These are phyloP conservation scores for Tetragnatha versicolor DNA, from an alignment of 1,140 invertebrate genomes.

Conservation along the genomic window DNA sequence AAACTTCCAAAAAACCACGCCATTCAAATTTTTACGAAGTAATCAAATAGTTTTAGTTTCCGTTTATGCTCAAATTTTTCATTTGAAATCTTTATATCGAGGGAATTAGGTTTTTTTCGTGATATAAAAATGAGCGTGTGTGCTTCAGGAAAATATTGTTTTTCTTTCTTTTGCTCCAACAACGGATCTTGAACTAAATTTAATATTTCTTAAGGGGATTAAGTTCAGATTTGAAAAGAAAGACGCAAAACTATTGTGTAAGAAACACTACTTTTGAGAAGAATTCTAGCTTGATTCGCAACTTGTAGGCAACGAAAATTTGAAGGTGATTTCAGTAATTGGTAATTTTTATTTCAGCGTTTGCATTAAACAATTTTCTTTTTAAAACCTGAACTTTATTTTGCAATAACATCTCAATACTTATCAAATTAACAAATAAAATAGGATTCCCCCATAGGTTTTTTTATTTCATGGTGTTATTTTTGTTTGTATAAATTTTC, in stretches of 20 bases:
- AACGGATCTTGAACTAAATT: conserved; percentile 47
- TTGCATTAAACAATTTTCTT: no score
- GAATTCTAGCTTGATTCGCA: no score
- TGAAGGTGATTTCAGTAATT: no score
- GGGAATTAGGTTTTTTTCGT: conserved; percentile 46
- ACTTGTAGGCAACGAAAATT: no score
- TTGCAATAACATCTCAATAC: no score
- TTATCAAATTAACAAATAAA: no score
- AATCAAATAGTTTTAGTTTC: conserved; percentile 53
- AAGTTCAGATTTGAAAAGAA: conserved; percentile 32
- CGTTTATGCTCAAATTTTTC: conserved; percentile 49
- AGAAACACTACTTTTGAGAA: no score
- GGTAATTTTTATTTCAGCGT: no score
- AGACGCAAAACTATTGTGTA: conserved; percentile 15
- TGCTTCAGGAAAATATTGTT: neutral
- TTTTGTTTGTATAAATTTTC: no score
- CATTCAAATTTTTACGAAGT: conserved; percentile 53
- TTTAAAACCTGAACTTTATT: no score
- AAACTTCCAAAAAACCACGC: conserved; percentile 36
- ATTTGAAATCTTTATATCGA: conserved; percentile 41
- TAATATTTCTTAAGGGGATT: conserved; percentile 49
- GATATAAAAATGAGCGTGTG: neutral
- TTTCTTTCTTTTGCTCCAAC: neutral
- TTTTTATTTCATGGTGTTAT: no score
- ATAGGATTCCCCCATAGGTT: no score